phyloP scores from a whole-genome alignment of 2,888 invertebrate species.

The Trimorus sp. region DNA sequence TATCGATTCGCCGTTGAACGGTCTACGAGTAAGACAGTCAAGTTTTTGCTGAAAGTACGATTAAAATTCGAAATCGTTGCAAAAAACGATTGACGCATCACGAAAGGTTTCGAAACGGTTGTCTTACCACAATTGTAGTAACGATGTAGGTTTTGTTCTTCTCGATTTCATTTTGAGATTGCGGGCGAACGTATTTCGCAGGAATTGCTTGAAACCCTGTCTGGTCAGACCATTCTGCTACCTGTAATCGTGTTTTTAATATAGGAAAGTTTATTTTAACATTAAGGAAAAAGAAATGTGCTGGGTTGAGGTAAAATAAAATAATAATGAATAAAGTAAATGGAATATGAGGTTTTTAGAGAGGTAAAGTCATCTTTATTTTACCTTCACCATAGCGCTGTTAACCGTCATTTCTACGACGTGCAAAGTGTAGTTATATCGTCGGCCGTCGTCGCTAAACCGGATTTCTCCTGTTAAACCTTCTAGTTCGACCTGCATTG shows the following conservation, averaged over 20 bases:
- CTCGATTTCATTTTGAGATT: slow-evolving; percentile 88
- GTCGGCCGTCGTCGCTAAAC: slow-evolving; percentile 94
- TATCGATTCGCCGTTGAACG: no score
- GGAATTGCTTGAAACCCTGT: slow-evolving; percentile 89
- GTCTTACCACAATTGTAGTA: slow-evolving; percentile 90
- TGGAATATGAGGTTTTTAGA: no score
- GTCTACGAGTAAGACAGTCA: neutral
- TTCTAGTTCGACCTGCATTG: slow-evolving; percentile 91
- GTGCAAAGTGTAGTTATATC: slow-evolving; percentile 94
- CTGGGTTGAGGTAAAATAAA: no score
- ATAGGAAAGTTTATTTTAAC: no score
- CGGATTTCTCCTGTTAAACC: slow-evolving; percentile 95
- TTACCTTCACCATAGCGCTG: slow-evolving; percentile 93
- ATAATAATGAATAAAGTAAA: no score
- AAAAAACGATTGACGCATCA: no score
- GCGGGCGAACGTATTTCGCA: slow-evolving; percentile 89
- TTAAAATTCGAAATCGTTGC: no score
- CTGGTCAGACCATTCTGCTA: slow-evolving; percentile 94
- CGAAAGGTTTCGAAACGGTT: neutral
- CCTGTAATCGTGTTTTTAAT: slow-evolving; percentile 80
- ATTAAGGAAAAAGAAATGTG: no score
- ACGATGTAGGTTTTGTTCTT: slow-evolving; percentile 93
- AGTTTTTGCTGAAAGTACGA: neutral
- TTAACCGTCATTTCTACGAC: slow-evolving; percentile 97
- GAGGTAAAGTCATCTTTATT: slow-evolving; percentile 48